phyloP scores from a whole-genome alignment of 2,888 invertebrate species.

The Leptopilina myrica region DNA sequence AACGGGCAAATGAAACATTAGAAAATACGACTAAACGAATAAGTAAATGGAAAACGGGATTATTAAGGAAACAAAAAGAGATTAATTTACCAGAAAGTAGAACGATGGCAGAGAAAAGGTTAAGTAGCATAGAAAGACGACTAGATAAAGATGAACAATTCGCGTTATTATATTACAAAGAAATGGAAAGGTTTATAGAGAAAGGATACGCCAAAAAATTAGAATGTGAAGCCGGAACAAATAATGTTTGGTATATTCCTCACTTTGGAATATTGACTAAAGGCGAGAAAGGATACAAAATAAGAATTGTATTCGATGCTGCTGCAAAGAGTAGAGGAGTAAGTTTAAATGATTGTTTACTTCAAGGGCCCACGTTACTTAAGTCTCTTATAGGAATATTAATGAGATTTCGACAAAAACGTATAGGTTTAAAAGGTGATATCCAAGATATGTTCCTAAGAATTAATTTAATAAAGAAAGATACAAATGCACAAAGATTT shows the following conservation, averaged over 20 bases:
- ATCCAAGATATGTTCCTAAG: background rate
- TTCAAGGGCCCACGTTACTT: no score
- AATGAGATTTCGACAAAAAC: no score
- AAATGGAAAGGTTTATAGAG: slow-evolving; percentile 38
- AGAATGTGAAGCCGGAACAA: no score
- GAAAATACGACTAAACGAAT: background rate
- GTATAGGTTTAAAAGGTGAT: no score
- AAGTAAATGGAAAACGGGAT: slow-evolving; percentile 16
- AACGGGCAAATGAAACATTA: slow-evolving; percentile 12
- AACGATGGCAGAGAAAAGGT: background rate
- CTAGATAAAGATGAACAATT: slow-evolving; percentile 34
- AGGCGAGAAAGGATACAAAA: no score
- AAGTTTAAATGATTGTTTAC: no score
- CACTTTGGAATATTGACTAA: no score
- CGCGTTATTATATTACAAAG: slow-evolving; percentile 15
- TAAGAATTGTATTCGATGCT: no score
- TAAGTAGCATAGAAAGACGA: slow-evolving; percentile 25
- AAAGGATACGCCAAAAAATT: no score
- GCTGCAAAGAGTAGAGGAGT: no score
- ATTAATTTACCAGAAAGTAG: slow-evolving; percentile 15
- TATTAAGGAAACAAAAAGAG: slow-evolving; percentile 43
- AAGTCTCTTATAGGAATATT: no score
- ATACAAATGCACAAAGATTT: background rate
- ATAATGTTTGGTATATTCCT: no score
- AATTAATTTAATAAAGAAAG: slow-evolving; percentile 14